Evolutionary conservation across 2,113 vertebrate genomes (phyloP).

Genomic region (Gadus chalcogrammus): DNA sequence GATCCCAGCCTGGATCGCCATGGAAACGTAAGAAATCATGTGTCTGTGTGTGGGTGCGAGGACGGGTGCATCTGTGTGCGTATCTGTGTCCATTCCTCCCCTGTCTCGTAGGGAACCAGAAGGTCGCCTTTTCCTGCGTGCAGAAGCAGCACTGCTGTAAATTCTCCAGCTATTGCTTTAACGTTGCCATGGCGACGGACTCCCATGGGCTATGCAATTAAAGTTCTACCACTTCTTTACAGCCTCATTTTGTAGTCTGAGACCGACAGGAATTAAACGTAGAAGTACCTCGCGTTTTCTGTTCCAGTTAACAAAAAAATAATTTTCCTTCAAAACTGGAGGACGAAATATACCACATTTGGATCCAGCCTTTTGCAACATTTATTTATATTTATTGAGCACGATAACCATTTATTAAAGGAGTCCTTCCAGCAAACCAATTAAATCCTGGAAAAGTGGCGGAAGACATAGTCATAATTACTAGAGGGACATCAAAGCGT

Average conservation of each 20-base stretch:
- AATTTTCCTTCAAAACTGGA: too few species aligned
- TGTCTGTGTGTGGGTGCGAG: slow-evolving; percentile 33
- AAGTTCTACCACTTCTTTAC: slow-evolving; percentile 64
- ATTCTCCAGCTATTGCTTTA: slow-evolving; percentile 54
- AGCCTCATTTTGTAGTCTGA: slow-evolving; percentile 62
- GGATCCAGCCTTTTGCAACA: too few species aligned
- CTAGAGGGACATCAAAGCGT: slow-evolving; percentile 5
- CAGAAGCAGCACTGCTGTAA: slow-evolving; percentile 42
- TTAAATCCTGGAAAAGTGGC: too few species aligned
- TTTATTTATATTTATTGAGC: neutral
- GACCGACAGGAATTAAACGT: slow-evolving; percentile 69
- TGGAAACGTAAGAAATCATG: slow-evolving; percentile 66
- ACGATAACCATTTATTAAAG: too few species aligned
- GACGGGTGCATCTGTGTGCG: slow-evolving; percentile 13
- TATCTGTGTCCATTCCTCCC: neutral
- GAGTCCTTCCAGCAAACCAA: too few species aligned
- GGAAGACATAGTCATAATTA: slow-evolving; percentile 5
- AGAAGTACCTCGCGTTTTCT: neutral
- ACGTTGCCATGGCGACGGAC: slow-evolving; percentile 61
- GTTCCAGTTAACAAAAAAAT: too few species aligned
- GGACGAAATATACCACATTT: neutral
- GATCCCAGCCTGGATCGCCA: slow-evolving; percentile 67
- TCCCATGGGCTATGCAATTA: slow-evolving; percentile 68
- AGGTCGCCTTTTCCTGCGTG: slow-evolving; percentile 35
- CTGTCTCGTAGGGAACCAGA: neutral